phyloP scores from a whole-genome alignment of 2,797 vertebrate genomes.

The Sebastes cheni region DNA sequence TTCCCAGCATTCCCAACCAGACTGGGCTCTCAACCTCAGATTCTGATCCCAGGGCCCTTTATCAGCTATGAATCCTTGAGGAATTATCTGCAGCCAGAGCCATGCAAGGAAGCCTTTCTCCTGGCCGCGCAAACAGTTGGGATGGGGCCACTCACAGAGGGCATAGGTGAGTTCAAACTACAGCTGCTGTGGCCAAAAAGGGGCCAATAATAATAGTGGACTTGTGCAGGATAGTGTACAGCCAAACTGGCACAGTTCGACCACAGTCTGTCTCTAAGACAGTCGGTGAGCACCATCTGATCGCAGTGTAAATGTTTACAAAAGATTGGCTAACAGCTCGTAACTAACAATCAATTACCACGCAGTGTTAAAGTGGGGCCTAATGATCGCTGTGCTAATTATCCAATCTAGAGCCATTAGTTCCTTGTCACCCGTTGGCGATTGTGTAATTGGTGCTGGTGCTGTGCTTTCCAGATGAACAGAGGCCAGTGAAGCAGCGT shows the following conservation, averaged over 20 bases:
- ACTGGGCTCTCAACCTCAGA: conserved; percentile 73
- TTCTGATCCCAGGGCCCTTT: conserved; percentile 83
- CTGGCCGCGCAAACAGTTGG: conserved; percentile 76
- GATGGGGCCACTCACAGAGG: conserved; percentile 70
- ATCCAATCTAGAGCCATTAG: conserved; percentile 86
- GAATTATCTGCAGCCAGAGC: conserved; percentile 82
- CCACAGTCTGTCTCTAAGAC: conserved; percentile 65
- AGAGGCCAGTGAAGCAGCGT: conserved; percentile 87
- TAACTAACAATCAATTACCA: conserved; percentile 88
- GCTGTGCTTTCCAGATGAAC: conserved; percentile 86
- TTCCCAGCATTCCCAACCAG: conserved; percentile 80
- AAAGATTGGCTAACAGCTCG: conserved; percentile 84
- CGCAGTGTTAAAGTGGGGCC: conserved; percentile 76
- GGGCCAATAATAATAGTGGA: conserved; percentile 4
- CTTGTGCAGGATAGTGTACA: conserved; percentile 9
- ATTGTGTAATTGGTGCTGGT: conserved; percentile 82
- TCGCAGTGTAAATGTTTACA: conserved; percentile 83
- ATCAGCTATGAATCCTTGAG: conserved; percentile 85
- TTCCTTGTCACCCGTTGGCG: conserved; percentile 82
- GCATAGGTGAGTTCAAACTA: conserved; percentile 76
- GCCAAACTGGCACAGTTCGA: conserved; percentile 46
- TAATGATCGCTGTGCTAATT: conserved; percentile 84
- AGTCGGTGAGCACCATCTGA: conserved; percentile 72
- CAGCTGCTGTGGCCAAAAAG: not conserved
- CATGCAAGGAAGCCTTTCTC: conserved; percentile 83